A percentile compares a stretch with the other conserved stretches of the same genome.
These are phyloP conservation scores for Netta rufina DNA, from an alignment of 2,797 vertebrate genomes.

Conservation along the genomic window DNA sequence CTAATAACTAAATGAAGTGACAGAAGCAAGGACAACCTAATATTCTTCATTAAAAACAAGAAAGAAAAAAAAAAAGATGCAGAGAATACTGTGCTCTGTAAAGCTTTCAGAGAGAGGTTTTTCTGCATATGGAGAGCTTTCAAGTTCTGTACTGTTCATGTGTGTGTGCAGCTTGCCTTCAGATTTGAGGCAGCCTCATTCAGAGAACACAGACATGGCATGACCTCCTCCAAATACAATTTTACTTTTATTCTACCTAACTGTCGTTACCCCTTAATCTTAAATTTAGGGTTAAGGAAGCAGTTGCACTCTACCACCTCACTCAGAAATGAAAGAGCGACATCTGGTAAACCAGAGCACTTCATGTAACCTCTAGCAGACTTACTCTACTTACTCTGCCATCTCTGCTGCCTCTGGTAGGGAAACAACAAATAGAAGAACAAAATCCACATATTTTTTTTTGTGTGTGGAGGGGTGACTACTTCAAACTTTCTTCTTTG, in stretches of 20 bases:
- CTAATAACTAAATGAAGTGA: neutral
- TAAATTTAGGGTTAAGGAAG: neutral
- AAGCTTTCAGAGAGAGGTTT: neutral
- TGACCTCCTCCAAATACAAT: neutral
- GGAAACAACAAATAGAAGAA: neutral
- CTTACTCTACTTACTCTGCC: neutral
- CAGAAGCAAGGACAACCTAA: neutral
- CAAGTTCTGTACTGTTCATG: neutral
- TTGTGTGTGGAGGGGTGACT: neutral
- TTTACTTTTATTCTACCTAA: neutral
- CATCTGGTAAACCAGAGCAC: neutral
- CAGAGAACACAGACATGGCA: neutral
- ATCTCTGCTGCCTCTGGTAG: neutral
- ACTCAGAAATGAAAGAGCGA: neutral
- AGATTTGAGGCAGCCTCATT: neutral
- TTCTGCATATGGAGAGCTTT: neutral
- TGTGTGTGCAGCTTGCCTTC: neutral
- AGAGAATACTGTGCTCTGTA: neutral
- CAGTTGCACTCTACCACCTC: neutral
- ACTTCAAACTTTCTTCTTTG: neutral
- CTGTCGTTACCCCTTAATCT: neutral
- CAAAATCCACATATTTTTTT: neutral
- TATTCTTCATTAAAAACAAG: neutral
- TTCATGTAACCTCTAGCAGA: neutral
- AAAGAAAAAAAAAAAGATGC: neutral